Base-by-base conservation (phyloP, 2,888 invertebrate species). In the Anagyrus pseudococci region DNA sequence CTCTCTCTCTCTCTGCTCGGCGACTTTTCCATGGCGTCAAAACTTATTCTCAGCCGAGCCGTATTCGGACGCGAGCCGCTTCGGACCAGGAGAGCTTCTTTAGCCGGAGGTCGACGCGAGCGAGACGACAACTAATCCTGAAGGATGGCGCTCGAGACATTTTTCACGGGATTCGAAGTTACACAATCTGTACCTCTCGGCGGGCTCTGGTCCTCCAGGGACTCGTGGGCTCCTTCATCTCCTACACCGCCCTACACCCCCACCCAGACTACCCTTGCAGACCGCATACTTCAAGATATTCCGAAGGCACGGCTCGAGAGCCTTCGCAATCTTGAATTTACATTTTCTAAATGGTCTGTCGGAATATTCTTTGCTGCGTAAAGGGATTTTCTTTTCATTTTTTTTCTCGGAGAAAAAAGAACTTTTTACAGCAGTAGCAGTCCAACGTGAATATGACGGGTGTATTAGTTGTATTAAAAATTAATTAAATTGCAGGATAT, bases 81-180 rank as follows among this genome's bases (percentile, higher is more conserved):
- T 29, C 37, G 29, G 37, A 23, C 15, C 23, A 15, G 6, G 29
- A 29, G 29, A 29, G 10, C 29, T 29, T 29, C 10, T 29, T 29
- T 4, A 4, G 10, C 29, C 29, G 29, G 10, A 10, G 29, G 10
- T 10, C n/a, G 29, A 29, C 33, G 46, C 19, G 10, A 13, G 15
- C 19, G 52, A 56, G 68, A 57, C 59, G 62, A n/a, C n/a, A 50
- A 68, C 68, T 77, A 75, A 78, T 78, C 77, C 72, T 73, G 74
- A 77, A 75, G 73, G 75, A 78, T 77, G 68, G 70, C 67, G 47
- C 10, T 4, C 17, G 49, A 59, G 66, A 67, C 73, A 74, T 77
- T 76, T 77, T 73, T 77, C 74, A 76, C 69, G 40, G 70, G 71
- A 75, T 76, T 68, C 72, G 62, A 73, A 73, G 71, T 73, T 71